Percentiles rank a stretch among this genome's conserved stretches.
Conservation (phyloP, 1,140 invertebrate species). For the Zaprionus kolodkinae region DNA sequence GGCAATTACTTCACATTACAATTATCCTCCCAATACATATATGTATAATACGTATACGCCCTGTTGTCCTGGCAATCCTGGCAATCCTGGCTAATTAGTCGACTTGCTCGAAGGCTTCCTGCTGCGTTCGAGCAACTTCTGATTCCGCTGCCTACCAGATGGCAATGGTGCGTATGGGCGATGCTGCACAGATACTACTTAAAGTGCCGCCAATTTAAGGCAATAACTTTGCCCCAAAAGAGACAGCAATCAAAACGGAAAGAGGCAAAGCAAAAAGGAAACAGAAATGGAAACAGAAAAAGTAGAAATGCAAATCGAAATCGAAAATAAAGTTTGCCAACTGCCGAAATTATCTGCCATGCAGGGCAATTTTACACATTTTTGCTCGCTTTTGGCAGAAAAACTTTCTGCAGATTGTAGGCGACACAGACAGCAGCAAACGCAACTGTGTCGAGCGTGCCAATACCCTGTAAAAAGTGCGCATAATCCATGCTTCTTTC, state of each 20-base stretch:
- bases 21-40: neutral
- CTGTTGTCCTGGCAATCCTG: conserved; percentile 2
- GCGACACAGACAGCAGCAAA: neutral
- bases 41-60: neutral
- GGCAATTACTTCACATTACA: conserved; percentile 18
- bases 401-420: conserved; percentile 22
- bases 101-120: neutral
- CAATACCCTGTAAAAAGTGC: neutral
- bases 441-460: neutral
- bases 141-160: neutral
- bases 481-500: no score
- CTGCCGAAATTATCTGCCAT: conserved; percentile 12
- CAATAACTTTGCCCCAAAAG: neutral
- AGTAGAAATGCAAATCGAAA: conserved; percentile 1
- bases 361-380: conserved; percentile 26
- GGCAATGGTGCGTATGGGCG: conserved; percentile 23
- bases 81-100: conserved; percentile 20
- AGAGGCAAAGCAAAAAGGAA: neutral
- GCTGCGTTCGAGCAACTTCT: conserved; percentile 6
- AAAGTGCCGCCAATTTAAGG: conserved; percentile 8
- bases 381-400: conserved; percentile 18
- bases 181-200: conserved; percentile 11
- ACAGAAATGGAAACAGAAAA: neutral
- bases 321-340: conserved; percentile 21
- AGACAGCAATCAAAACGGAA: conserved; percentile 6